Conservation (phyloP, 2,888 invertebrate species). For the Argynnis bischoffii region DNA sequence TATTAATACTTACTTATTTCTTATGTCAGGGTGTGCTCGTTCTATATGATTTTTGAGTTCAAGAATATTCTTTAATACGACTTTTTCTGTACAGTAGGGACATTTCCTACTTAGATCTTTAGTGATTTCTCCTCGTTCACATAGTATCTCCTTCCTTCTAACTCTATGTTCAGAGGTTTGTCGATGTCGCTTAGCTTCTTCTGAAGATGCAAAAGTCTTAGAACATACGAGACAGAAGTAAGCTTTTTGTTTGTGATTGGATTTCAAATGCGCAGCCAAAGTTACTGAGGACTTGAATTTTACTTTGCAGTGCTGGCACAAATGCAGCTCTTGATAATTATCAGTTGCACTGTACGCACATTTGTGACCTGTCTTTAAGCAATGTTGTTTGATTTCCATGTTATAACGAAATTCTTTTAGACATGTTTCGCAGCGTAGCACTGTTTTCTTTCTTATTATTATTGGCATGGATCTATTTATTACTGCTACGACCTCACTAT, state of each 20-base stretch:
- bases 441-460: constrained; percentile 85
- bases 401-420: constrained; percentile 87
- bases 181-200: constrained; percentile 86
- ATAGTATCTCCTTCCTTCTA: constrained; percentile 71
- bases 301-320: constrained; percentile 83
- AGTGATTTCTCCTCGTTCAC: constrained; percentile 59
- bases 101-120: constrained; percentile 80
- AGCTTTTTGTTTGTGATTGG: constrained; percentile 81
- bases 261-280: constrained; percentile 86
- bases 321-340: constrained; percentile 84
- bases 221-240: constrained; percentile 88
- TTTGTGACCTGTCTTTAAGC: constrained; percentile 75
- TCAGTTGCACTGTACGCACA: constrained; percentile 82
- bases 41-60: constrained; percentile 85
- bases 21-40: constrained; percentile 83
- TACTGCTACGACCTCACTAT: constrained; percentile 87
- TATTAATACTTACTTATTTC: constrained; percentile 79
- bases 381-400: constrained; percentile 86
- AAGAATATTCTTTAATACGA: constrained; percentile 75
- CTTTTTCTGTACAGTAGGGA: constrained; percentile 79
- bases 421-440: constrained; percentile 86
- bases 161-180: constrained; percentile 85
- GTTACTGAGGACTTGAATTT: constrained; percentile 84
- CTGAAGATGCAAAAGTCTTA: constrained; percentile 82
- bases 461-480: constrained; percentile 92